phyloP scores from a whole-genome alignment of 2,113 vertebrate species.

The Apodemus speciosus region DNA sequence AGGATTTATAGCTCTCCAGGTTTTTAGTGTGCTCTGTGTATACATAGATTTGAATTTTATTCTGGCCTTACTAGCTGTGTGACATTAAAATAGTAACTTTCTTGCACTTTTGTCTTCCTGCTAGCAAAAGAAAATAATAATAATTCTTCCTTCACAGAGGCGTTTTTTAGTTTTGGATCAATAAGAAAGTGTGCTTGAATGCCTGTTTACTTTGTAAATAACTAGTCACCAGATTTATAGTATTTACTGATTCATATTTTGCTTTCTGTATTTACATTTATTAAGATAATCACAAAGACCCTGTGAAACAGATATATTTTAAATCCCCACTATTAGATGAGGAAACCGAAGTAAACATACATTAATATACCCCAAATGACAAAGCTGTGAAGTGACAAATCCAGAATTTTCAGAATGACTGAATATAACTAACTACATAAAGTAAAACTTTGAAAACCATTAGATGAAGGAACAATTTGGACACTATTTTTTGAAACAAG shows the following conservation, averaged over 20 bases:
- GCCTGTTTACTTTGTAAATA: not conserved
- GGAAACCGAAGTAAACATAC: not conserved
- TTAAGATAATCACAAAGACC: not conserved
- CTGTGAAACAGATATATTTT: not conserved
- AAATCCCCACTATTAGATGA: not conserved
- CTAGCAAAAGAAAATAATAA: not conserved
- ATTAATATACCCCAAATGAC: not conserved
- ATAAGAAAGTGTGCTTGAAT: not conserved
- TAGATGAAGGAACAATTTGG: not conserved
- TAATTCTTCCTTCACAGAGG: not conserved
- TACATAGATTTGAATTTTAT: not conserved
- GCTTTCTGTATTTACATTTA: slow-evolving; percentile 8
- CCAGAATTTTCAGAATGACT: not conserved
- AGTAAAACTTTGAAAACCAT: not conserved
- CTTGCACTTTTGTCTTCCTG: not conserved
- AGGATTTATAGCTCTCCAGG: not conserved
- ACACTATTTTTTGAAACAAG: slow-evolving; percentile 15
- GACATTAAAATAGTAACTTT: not conserved
- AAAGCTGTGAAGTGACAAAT: not conserved
- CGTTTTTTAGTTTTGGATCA: not conserved
- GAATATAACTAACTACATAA: not conserved
- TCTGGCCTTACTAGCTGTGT: not conserved
- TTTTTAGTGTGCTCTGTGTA: not conserved
- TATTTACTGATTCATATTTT: not conserved
- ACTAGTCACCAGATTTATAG: not conserved